These are phyloP conservation scores for Octodon degus DNA, from an alignment of 2,113 vertebrate species.

Conservation along the genomic window DNA sequence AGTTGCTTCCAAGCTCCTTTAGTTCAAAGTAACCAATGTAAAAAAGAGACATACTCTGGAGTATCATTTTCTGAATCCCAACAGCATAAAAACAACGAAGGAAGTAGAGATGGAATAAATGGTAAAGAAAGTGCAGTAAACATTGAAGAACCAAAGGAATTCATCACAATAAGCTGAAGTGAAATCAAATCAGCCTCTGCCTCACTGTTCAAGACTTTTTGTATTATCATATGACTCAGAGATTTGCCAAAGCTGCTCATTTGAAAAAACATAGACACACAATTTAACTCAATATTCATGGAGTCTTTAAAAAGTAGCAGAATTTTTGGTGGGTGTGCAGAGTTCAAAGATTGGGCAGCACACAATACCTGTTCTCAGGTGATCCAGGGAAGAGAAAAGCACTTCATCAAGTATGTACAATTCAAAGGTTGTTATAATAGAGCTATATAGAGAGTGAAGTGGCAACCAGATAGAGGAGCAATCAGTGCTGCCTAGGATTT, in stretches of 20 bases:
- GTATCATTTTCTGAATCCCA: not conserved
- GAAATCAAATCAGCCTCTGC: not conserved
- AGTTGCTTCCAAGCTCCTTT: not conserved
- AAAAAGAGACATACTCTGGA: not conserved
- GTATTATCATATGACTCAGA: not conserved
- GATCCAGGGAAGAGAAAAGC: conserved; percentile 9
- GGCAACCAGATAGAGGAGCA: not conserved
- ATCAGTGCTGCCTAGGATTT: not conserved
- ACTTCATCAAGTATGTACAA: not conserved
- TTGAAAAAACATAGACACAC: not conserved
- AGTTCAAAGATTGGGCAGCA: not conserved
- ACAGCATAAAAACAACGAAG: not conserved
- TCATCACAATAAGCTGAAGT: not conserved
- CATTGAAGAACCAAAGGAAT: not conserved
- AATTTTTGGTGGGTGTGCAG: not conserved
- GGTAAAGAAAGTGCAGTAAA: not conserved
- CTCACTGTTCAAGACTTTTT: not conserved
- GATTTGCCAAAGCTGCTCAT: not conserved
- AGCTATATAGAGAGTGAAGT: not conserved
- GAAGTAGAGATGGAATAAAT: not conserved
- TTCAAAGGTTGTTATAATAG: not conserved
- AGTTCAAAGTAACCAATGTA: not conserved
- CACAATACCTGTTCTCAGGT: not conserved
- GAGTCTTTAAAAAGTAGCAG: not conserved
- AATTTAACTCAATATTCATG: conserved; percentile 17